Percentiles rank a stretch among this genome's conserved stretches.
Evolutionary conservation across 2,888 invertebrate genomes (phyloP).

Genomic region (Aspidiotus rigidus): DNA sequence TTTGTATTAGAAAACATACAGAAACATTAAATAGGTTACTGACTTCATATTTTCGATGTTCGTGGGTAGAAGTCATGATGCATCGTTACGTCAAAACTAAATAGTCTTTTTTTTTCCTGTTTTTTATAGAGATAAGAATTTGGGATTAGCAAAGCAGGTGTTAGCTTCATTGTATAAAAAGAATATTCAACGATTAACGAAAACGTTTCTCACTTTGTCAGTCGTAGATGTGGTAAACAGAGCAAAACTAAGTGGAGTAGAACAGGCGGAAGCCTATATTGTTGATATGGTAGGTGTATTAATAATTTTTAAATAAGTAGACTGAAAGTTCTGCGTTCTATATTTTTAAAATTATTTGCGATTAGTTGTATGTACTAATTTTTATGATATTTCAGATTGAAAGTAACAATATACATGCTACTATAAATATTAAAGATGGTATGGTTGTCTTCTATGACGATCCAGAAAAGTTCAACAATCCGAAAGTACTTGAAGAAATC

Average conservation of each 20-base stretch:
- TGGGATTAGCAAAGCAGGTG: slow-evolving; percentile 60
- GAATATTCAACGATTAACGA: slow-evolving; percentile 91
- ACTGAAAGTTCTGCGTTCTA: too few species aligned
- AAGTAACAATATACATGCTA: slow-evolving; percentile 91
- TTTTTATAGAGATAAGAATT: slow-evolving; percentile 48
- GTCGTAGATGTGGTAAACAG: slow-evolving; percentile 80
- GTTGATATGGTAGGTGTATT: slow-evolving; percentile 72
- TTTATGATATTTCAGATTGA: slow-evolving; percentile 60
- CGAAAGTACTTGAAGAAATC: slow-evolving; percentile 73
- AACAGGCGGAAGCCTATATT: slow-evolving; percentile 86
- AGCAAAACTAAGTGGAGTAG: slow-evolving; percentile 72
- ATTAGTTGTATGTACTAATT: neutral
- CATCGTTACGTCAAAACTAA: neutral
- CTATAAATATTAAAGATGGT: slow-evolving; percentile 94
- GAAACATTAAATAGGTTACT: slow-evolving; percentile 49
- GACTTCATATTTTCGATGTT: neutral
- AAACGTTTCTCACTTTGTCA: slow-evolving; percentile 84
- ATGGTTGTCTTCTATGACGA: slow-evolving; percentile 96
- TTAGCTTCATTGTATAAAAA: slow-evolving; percentile 84
- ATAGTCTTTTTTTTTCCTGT: neutral
- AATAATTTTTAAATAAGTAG: too few species aligned
- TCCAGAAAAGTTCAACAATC: slow-evolving; percentile 88
- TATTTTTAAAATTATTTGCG: too few species aligned
- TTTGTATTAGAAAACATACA: slow-evolving; percentile 63
- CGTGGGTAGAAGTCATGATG: too few species aligned